Base-by-base conservation (phyloP, 2,113 vertebrate species). In the Etheostoma cragini region DNA sequence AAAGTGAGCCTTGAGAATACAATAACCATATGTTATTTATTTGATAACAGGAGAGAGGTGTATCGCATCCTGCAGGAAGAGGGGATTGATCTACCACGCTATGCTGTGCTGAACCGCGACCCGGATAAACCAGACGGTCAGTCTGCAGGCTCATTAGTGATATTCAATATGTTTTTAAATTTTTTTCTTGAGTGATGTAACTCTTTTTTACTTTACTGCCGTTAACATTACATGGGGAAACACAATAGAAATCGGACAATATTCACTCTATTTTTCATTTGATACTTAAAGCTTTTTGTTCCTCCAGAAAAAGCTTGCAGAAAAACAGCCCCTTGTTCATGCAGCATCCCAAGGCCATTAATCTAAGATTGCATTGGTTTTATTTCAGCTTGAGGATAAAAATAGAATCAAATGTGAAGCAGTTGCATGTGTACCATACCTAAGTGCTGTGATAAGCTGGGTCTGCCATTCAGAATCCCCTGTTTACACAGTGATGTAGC, bases 21-120 rank as follows among this genome's bases (percentile, higher is more conserved):
- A 45, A 14, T 22, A 60, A 8, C 1, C 19, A 15, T 13, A 22
- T 2, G 42, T 61, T 4, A 14, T 68, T 14, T 21, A 5, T 67
- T 15, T 22, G 70, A 61, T 1, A 24, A 50, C 91, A 99, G 98
- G 95, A 96, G 98, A 81, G 97, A 99, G 88, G 98, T 99, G 35
- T 99, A 99, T 91, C 97, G 98, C 49, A 99, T 99, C 90, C 94
- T 99, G 72, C 97, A 99, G 79, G 97, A 99, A 53, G 98, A 99
- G 46, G 98, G 98, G 30, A 98, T 99, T 49, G 98, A 99, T 91
- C 93, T 99, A 47, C 98, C 98, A 11, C 97, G 98, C 76, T 99
- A 99, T 11, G 97, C 97, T 68, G 97, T 99, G 78, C 95, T 99
- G 81, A 99, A 99, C 88, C 96, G 98, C 33, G 98, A 99, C 88